A percentile compares a stretch with the other conserved stretches of the same genome.
Conservation (phyloP, 2,797 vertebrate genomes). For the Varecia variegata region DNA sequence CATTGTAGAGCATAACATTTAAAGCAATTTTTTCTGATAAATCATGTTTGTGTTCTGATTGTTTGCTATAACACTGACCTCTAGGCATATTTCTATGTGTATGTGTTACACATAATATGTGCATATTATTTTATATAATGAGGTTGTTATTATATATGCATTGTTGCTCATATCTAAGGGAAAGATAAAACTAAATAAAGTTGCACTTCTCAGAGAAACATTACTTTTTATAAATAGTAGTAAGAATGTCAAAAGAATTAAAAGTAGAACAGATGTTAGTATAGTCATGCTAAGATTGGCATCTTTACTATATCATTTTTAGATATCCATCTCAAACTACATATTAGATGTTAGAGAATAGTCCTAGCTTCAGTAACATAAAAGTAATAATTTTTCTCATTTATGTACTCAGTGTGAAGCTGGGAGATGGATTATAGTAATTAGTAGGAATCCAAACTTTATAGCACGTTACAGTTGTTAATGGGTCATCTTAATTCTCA, state of each 20-base stretch:
- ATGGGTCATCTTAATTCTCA: constrained; percentile 48
- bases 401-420: constrained; percentile 16
- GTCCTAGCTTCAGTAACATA: constrained; percentile 29
- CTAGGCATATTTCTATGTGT: neutral
- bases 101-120: neutral
- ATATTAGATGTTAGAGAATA: constrained; percentile 31
- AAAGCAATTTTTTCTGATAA: neutral
- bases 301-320: neutral
- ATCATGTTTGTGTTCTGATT: neutral
- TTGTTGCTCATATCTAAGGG: neutral
- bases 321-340: neutral
- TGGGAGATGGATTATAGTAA: constrained; percentile 57
- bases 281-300: neutral
- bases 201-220: neutral
- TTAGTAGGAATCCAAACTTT: constrained; percentile 54
- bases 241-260: neutral
- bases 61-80: neutral
- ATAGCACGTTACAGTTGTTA: constrained; percentile 37
- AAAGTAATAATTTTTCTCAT: constrained; percentile 53
- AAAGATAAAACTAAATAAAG: constrained; percentile 7
- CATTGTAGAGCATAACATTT: neutral
- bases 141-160: neutral
- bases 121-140: neutral
- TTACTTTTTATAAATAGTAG: neutral
- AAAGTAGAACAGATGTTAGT: neutral